These are phyloP conservation scores for Falco punctatus DNA, from an alignment of 2,113 vertebrate species.

Conservation along the genomic window DNA sequence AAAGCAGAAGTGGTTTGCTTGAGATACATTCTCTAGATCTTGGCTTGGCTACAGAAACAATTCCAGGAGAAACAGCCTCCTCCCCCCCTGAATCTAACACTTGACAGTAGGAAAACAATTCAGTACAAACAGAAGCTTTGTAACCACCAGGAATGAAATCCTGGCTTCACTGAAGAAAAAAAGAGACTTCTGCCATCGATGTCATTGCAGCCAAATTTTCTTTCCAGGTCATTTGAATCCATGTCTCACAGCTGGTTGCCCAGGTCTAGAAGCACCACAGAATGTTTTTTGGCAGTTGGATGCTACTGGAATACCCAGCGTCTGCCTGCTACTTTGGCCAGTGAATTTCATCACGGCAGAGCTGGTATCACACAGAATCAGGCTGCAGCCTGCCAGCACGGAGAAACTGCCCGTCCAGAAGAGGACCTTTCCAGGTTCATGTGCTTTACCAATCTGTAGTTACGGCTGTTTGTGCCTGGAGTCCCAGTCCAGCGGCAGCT, in stretches of 20 bases:
- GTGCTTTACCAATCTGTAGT: neutral
- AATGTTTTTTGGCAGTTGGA: neutral
- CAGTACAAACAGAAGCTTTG: constrained; percentile 1
- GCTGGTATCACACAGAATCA: neutral
- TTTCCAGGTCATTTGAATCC: neutral
- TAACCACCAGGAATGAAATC: neutral
- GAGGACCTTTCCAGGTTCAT: neutral
- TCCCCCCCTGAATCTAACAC: neutral
- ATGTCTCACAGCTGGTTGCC: constrained; percentile 20
- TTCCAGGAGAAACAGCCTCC: neutral
- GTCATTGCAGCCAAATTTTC: neutral
- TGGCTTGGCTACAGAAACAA: neutral
- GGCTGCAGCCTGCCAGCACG: neutral
- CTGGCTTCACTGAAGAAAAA: neutral
- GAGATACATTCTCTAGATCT: neutral
- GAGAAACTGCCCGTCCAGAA: neutral
- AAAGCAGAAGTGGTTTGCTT: neutral
- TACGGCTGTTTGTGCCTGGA: neutral
- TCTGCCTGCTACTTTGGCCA: neutral
- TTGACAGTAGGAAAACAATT: neutral
- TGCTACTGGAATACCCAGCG: neutral
- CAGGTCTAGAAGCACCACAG: neutral
- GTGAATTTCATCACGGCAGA: neutral
- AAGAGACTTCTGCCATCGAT: neutral
- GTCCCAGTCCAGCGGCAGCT: neutral